Base-by-base conservation (phyloP, 53 echinoderm and acorn worm species). In the Hippasteria phrygiana region DNA sequence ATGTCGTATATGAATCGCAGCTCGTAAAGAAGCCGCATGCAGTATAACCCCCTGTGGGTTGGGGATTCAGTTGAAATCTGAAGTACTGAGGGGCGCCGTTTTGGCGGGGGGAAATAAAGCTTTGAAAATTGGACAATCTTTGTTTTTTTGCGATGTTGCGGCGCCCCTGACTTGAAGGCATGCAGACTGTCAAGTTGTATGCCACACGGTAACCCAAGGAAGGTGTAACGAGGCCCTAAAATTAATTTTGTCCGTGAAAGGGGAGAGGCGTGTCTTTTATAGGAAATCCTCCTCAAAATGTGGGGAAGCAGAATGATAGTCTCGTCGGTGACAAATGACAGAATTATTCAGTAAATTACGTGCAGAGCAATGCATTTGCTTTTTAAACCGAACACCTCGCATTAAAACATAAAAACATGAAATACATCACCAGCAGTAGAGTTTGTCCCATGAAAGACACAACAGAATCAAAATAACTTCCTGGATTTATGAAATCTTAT, bases 81-180 rank as follows among this genome's bases (percentile, higher is more conserved):
- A 82, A 82, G 82, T 82, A 66, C 46, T 5, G 17, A 43, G 45
- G 66, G 66, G 82, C 82, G 82, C 66, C 82, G 55, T 65, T 82
- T 82, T 43, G 82, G 65, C 82, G 82, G 66, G 82, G 38, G 62
- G 29, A 62, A 62, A 62, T 33, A 37, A 78, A 33, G 22, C 28
- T 8, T 12, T 24, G 40, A 62, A 62, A 79, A 79, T 79, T 56
- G 79, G 53, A 37, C 74, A 28, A 54, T 77, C 37, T 55, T 77
- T 51, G 36, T 29, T 32, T 35, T 51, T 42, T 18, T 34, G 50
- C 34, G 54, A 20, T 47, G 16, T 11, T 35, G 29, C n/a, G n/a
- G n/a, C 16, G 76, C 76, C 77, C 37, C n/a, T 51, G 53, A 33
- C 77, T 77, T 33, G 33, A 41, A 54, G 55, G 47, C 47, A 74